Conservation (phyloP, 2,113 vertebrate species). For the Hypomesus transpacificus region DNA sequence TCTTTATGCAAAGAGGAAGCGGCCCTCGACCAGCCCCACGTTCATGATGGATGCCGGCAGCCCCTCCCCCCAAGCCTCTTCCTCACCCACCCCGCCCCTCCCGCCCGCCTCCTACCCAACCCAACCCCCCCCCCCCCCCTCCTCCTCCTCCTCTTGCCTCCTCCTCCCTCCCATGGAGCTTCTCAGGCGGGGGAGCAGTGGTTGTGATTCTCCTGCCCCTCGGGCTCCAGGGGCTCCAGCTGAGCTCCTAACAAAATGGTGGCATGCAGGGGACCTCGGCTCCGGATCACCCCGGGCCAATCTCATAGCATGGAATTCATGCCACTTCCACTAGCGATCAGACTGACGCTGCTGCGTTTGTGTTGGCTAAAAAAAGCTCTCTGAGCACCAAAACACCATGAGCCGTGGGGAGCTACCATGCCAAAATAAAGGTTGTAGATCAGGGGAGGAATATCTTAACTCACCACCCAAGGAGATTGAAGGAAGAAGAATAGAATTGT, state of each 20-base stretch:
- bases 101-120: slow-evolving; percentile 11
- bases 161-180: not conserved
- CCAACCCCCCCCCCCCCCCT: not conserved
- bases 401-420: too few species aligned
- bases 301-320: not conserved
- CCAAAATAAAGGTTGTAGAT: too few species aligned
- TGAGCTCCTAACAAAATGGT: slow-evolving; percentile 13
- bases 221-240: slow-evolving; percentile 18
- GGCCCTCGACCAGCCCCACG: too few species aligned
- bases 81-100: slow-evolving; percentile 26
- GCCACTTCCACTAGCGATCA: not conserved
- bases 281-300: not conserved
- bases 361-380: too few species aligned
- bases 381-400: too few species aligned
- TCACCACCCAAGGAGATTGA: too few species aligned
- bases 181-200: not conserved
- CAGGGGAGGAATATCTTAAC: too few species aligned
- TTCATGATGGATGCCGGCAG: not conserved
- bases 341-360: not conserved
- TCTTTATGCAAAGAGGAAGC: not conserved
- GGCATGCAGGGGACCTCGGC: not conserved
- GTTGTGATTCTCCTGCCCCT: not conserved
- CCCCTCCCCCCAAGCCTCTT: slow-evolving; percentile 15
- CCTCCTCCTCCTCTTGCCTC: not conserved
- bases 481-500: too few species aligned